Conservation (phyloP, 2,888 invertebrate genomes). For the Caenorhabditis sp. region DNA sequence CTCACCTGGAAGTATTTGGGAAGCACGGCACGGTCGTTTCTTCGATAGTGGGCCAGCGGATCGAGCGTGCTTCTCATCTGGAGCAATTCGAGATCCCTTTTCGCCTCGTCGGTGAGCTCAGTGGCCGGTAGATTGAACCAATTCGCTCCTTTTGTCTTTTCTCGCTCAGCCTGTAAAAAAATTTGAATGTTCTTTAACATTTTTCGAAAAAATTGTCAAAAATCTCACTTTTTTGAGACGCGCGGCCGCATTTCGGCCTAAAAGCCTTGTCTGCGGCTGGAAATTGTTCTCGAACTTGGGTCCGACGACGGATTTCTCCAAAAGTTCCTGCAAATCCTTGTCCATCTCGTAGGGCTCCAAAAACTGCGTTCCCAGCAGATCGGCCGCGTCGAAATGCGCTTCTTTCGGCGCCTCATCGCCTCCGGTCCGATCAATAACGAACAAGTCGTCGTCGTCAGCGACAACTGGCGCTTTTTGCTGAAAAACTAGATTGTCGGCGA, state of each 20-base stretch:
- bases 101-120: slow-evolving; percentile 89
- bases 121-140: slow-evolving; percentile 92
- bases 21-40: slow-evolving; percentile 87
- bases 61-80: slow-evolving; percentile 91
- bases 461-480: background rate
- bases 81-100: slow-evolving; percentile 87
- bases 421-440: slow-evolving; percentile 47
- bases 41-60: slow-evolving; percentile 95
- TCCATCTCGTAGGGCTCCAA: slow-evolving; percentile 58
- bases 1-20: slow-evolving; percentile 94
- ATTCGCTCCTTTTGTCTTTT: slow-evolving; percentile 87
- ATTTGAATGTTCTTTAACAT: background rate
- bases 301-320: slow-evolving; percentile 61
- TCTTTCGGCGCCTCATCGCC: slow-evolving; percentile 7
- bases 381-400: slow-evolving; percentile 9
- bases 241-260: slow-evolving; percentile 56
- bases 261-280: slow-evolving; percentile 51
- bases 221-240: slow-evolving; percentile 50
- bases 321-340: slow-evolving; percentile 54
- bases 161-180: slow-evolving; percentile 84
- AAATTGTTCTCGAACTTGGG: slow-evolving; percentile 59
- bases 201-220: background rate
- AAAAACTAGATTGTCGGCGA: background rate
- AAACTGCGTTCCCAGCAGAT: slow-evolving; percentile 13
- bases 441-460: slow-evolving; percentile 31